Base-by-base conservation (phyloP, 2,888 invertebrate species). In the Lasioglossum lativentre region DNA sequence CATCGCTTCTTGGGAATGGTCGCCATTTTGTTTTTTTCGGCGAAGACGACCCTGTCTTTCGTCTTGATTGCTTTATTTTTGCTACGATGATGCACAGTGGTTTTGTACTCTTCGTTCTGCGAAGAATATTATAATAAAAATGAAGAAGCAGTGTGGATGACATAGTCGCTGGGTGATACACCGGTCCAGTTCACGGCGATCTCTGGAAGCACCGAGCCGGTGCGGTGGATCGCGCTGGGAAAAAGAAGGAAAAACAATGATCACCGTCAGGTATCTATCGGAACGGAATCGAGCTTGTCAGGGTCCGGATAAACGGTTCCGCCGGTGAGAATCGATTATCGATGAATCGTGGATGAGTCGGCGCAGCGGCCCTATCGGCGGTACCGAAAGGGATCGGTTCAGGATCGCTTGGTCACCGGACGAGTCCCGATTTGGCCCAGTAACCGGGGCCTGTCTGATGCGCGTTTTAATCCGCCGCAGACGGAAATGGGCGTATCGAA, bases 401-500 rank as follows among this genome's bases (percentile, higher is more conserved):
- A 30, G 59, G 30, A 63, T 63, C 63, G 63, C 66, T 83, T 78
- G 78, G 76, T 80, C 68, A 74, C 85, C 42, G 23, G 68, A 56
- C 47, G 52, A 66, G 56, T 16, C 42, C 27, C 71, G 59, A 63
- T 72, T 80, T 75, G 88, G 76, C 78, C 75, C 83, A n/a, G 78
- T 80, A 78, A 86, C 81, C 40, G 16, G 63, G 66, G 47, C 80
- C 78, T 79, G 63, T 75, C 59, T 77, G 30, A 76, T 59, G 74
- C 66, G 45, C 77, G 40, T 90, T 85, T 90, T 80, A 86, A 89
- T 86, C 82, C 81, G 47, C 63, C 16, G 27, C 70, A 38, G 34
- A 74, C 66, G 85, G 82, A 87, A 88, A 83, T 82, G 82, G 89
- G 84, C 91, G 91, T 90, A 85, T 86, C 89, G 88, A 90, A 90